Conservation (phyloP, 2,113 vertebrate species). For the Crotophaga sulcirostris region DNA sequence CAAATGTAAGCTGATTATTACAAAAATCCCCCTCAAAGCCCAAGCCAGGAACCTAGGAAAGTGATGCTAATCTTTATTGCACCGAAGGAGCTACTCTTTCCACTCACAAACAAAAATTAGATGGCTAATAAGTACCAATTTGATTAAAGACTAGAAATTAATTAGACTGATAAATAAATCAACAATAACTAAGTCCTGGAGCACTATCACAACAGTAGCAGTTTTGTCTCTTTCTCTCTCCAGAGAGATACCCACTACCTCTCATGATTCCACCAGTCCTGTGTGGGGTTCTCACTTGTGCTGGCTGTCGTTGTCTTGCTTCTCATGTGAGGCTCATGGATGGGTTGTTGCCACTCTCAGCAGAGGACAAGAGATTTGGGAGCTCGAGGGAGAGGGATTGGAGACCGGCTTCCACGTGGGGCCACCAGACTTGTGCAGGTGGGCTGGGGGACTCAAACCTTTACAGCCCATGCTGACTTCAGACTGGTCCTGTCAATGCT, state of each 20-base stretch:
- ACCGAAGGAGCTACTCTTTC: neutral
- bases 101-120: neutral
- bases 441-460: neutral
- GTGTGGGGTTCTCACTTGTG: neutral
- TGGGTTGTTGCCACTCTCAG: accelerated
- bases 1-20: neutral
- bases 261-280: neutral
- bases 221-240: neutral
- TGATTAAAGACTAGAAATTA: neutral
- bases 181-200: neutral
- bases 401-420: neutral
- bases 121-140: neutral
- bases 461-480: neutral
- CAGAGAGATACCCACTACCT: neutral
- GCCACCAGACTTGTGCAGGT: neutral
- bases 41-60: neutral
- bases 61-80: neutral
- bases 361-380: neutral
- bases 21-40: neutral
- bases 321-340: accelerated
- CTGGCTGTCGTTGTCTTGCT: neutral
- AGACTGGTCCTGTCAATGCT: neutral
- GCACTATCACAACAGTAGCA: neutral
- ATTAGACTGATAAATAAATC: constrained; percentile 7
- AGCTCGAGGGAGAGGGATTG: neutral